These are phyloP conservation scores for Spheniscus mendiculus DNA, from an alignment of 2,113 vertebrate genomes.

Conservation along the genomic window DNA sequence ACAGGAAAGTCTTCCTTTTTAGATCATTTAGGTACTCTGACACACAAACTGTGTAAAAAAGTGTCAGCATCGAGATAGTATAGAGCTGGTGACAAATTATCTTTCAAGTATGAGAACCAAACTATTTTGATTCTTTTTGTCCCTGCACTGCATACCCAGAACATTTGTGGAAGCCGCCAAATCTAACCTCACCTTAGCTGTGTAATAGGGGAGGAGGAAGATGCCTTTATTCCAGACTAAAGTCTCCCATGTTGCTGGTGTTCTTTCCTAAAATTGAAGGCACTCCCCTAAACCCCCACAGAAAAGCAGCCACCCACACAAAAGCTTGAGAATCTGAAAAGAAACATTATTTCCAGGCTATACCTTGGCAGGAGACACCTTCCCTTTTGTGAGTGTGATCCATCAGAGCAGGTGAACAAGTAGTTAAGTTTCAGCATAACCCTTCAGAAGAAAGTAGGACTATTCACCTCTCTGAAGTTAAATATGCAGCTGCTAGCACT, in stretches of 20 bases:
- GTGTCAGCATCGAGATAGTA: fast-evolving
- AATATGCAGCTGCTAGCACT: background rate
- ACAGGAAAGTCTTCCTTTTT: background rate
- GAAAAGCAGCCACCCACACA: background rate
- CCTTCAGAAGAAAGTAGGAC: background rate
- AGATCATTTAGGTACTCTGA: background rate
- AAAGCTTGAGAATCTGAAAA: background rate
- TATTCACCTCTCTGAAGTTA: background rate
- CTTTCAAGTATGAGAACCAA: background rate
- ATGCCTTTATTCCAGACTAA: background rate
- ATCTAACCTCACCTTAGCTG: background rate
- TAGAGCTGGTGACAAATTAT: background rate
- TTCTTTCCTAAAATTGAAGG: background rate
- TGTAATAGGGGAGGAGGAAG: fast-evolving
- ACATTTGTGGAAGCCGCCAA: background rate
- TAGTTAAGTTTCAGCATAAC: background rate
- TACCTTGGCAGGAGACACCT: background rate
- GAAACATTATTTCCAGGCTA: background rate
- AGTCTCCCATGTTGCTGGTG: too few relatives aligned
- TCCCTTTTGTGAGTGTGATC: background rate
- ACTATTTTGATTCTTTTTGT: background rate
- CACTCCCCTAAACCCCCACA: background rate
- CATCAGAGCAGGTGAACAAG: background rate
- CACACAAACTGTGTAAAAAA: background rate
- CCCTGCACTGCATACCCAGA: background rate